phyloP scores from a whole-genome alignment of 2,113 vertebrate species.

The Syngnathus scovelli region DNA sequence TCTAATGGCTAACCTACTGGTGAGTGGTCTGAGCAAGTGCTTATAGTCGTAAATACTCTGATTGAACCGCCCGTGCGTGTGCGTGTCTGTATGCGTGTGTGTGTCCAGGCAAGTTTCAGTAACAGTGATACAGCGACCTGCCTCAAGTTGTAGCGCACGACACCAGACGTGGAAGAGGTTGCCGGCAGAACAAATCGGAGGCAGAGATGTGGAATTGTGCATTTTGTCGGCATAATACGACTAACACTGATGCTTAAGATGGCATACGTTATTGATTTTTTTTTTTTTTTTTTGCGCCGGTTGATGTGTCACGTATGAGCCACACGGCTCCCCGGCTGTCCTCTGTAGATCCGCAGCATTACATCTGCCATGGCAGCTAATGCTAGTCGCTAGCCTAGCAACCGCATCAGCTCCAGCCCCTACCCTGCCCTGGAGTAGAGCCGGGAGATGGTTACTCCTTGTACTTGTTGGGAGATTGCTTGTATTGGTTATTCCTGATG shows the following conservation, averaged over 20 bases:
- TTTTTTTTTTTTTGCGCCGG: neutral
- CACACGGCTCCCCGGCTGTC: constrained; percentile 21
- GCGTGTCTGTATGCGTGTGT: constrained; percentile 18
- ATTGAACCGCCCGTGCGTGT: constrained; percentile 9
- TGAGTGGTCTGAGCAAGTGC: constrained; percentile 2
- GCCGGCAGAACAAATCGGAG: constrained; percentile 18
- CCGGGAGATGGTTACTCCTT: constrained; percentile 26
- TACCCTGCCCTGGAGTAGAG: constrained; percentile 46
- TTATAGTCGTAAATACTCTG: constrained; percentile 8
- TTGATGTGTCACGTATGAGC: constrained; percentile 5
- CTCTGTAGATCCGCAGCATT: constrained; percentile 41
- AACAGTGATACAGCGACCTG: constrained; percentile 28
- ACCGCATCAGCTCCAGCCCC: constrained; percentile 53
- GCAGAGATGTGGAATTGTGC: constrained; percentile 6
- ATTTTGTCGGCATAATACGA: constrained; percentile 6
- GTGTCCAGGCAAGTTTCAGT: constrained; percentile 33
- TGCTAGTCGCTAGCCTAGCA: constrained; percentile 42
- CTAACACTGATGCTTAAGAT: neutral
- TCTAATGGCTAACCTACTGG: neutral
- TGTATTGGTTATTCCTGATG: constrained; percentile 3
- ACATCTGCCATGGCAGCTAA: constrained; percentile 43
- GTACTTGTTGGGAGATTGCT: neutral
- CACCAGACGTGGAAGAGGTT: constrained; percentile 18
- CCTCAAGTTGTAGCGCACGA: constrained; percentile 17
- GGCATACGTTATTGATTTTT: neutral